These are phyloP conservation scores for Casuarius casuarius DNA, from an alignment of 2,113 vertebrate genomes.

Conservation along the genomic window DNA sequence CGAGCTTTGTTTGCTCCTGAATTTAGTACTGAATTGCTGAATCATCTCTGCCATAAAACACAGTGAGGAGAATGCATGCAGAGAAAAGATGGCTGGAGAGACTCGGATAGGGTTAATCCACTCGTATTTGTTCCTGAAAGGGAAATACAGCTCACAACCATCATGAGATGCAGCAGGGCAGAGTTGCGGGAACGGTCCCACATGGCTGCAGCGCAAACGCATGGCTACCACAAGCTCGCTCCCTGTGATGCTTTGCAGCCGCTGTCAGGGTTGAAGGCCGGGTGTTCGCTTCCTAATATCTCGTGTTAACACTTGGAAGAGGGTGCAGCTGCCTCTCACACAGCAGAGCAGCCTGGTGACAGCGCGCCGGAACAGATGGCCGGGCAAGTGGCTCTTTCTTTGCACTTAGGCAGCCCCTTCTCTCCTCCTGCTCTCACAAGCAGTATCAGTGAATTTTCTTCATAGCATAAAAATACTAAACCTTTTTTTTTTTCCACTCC, in stretches of 20 bases:
- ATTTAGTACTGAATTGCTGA: not conserved
- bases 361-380: conserved; percentile 55
- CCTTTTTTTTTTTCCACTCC: not conserved
- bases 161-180: not conserved
- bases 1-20: conserved; percentile 20
- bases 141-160: not conserved
- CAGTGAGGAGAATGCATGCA: not conserved
- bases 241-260: not conserved
- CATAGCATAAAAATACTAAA: conserved; percentile 9
- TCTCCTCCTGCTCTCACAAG: conserved; percentile 34
- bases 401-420: conserved; percentile 8
- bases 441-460: conserved; percentile 8
- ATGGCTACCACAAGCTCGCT: not conserved
- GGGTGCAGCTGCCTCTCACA: conserved; percentile 46
- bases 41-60: not conserved
- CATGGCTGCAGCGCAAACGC: not conserved
- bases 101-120: not conserved
- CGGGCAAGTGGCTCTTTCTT: conserved; percentile 53
- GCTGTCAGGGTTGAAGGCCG: not conserved
- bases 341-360: conserved; percentile 48
- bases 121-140: not conserved
- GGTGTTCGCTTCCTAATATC: not conserved
- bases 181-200: not conserved
- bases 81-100: not conserved
- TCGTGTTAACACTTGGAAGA: conserved; percentile 9